Evolutionary conservation across 2,113 vertebrate species (phyloP), one percentile per base, ranked within the genome.

Genomic region (Notiomystis cincta): DNA sequence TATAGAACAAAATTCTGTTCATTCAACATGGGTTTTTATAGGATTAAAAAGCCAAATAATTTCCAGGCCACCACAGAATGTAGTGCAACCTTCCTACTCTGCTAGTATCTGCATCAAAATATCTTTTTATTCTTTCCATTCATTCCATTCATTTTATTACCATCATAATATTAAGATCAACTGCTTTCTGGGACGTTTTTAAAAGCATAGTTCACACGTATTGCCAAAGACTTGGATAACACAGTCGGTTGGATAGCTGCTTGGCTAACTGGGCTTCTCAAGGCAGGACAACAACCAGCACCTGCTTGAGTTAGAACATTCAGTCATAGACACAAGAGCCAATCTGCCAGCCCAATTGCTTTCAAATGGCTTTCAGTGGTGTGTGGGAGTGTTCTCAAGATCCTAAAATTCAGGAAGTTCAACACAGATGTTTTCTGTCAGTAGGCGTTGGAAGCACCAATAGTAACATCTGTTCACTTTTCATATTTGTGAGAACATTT

Each of bases 341-440:
- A 35, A 94, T 86, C 62, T 35, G 84, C 89, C 95, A 97, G 76
- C 27, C 75, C 82, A 88, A 88, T 15, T 92, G 92, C 92, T 90
- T 96, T 96, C 89, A 97, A 97, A 95, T 72, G 60, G 56, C 82
- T 90, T 96, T 89, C 64, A 65, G 93, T 88, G 85, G 73, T 75
- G 97, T 91, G 98, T 98, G 97, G 98, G 98, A 90, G 98, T 95
- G 73, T 98, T 97, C 97, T 96, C 96, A 97, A 96, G 97, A 96
- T 95, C 94, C 67, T 42, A 96, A 96, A 95, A 96, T 96, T 96
- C 97, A 98, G 97, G 98, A 98, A 98, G 97, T 94, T 89, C 79
- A 93, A 48, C 95, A 87, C 98, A 98, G 98, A 98, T 98, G 98
- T 98, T 98, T 98, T 97, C 86, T 97, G 96, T 98, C 97, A 98